Evolutionary conservation across 2,797 vertebrate species (phyloP).

Genomic region (Parauchenoglanis punctatus): DNA sequence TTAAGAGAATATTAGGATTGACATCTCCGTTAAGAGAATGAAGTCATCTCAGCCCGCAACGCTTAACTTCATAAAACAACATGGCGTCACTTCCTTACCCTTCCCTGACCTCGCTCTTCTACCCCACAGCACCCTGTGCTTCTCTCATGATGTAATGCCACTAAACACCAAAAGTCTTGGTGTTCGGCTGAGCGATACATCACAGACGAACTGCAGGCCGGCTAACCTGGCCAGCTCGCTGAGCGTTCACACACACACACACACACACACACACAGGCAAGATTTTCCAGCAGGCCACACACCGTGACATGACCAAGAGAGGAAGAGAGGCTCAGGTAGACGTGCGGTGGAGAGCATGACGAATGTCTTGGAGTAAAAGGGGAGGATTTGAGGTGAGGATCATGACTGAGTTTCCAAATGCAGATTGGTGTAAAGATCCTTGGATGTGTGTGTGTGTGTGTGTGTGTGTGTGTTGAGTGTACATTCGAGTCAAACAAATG

Average conservation of each 20-base stretch:
- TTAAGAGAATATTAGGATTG: background rate
- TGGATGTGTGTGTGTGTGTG: background rate
- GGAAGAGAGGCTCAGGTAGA: constrained; percentile 53
- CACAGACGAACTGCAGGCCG: constrained; percentile 12
- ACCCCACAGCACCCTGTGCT: constrained; percentile 18
- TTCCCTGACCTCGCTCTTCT: constrained; percentile 28
- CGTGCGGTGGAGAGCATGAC: constrained; percentile 44
- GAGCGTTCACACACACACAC: constrained; percentile 40
- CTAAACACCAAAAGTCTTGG: constrained; percentile 18
- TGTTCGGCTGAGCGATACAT: constrained; percentile 18
- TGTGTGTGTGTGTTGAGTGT: background rate
- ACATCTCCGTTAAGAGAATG: constrained; percentile 28
- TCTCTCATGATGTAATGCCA: constrained; percentile 31
- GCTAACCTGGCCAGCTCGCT: constrained; percentile 24
- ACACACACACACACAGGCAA: constrained; percentile 16
- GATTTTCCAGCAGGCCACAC: constrained; percentile 53
- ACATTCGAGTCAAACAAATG: background rate
- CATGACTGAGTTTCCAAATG: background rate
- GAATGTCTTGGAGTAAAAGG: constrained; percentile 31
- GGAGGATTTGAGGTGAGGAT: constrained; percentile 24
- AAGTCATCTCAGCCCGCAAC: background rate
- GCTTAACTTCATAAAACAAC: constrained; percentile 40
- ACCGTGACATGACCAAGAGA: constrained; percentile 33
- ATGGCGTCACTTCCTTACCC: constrained; percentile 18
- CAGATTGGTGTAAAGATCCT: background rate